phyloP scores from a whole-genome alignment of 2,113 vertebrate genomes.

The Paramormyrops kingsleyae region DNA sequence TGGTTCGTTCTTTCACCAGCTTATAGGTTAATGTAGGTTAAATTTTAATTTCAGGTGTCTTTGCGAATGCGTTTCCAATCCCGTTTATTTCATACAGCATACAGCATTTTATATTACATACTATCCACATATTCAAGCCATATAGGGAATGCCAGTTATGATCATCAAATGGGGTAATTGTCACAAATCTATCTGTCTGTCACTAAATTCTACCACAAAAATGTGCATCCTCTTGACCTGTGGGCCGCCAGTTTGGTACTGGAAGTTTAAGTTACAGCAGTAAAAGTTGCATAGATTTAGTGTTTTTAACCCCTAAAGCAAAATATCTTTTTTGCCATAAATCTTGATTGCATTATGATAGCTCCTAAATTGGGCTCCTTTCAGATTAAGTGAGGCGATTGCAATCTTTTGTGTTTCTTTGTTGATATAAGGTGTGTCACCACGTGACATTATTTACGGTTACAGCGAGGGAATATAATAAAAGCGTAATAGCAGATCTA shows the following conservation, averaged over 20 bases:
- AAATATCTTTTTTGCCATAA: not conserved
- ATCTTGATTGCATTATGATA: not conserved
- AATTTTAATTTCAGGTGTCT: not conserved
- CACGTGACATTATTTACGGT: not conserved
- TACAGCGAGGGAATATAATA: not conserved
- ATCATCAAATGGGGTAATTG: not conserved
- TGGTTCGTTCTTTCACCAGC: not conserved
- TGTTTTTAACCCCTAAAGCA: not conserved
- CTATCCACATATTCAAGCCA: not conserved
- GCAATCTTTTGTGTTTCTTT: not conserved
- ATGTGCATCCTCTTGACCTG: not conserved
- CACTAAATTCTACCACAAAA: not conserved
- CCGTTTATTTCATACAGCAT: not conserved
- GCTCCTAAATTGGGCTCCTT: not conserved
- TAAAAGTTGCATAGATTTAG: not conserved
- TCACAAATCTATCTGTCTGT: not conserved
- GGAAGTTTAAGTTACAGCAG: not conserved
- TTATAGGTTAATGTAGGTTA: not conserved
- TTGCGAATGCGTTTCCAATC: not conserved
- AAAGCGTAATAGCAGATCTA: not conserved
- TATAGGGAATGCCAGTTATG: not conserved
- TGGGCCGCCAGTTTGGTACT: not conserved
- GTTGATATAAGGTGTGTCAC: not conserved
- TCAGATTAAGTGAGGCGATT: not conserved
- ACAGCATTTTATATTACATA: not conserved